Percentiles rank a stretch among this genome's conserved stretches.
Evolutionary conservation across 1,140 invertebrate species (phyloP).

Genomic region (Spodoptera litura): DNA sequence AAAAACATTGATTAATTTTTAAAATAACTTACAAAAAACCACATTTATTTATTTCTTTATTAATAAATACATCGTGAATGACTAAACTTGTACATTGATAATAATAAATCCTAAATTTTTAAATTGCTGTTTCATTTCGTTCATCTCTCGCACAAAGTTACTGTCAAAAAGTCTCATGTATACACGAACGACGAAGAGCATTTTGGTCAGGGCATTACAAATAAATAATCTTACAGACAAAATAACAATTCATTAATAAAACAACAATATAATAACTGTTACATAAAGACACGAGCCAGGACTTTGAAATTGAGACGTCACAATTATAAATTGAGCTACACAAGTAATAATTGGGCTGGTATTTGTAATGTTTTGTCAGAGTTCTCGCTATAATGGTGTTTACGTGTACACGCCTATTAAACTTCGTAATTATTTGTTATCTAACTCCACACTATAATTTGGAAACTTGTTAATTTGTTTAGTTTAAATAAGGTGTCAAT

Average conservation of each 20-base stretch:
- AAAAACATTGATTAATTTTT: slow-evolving; percentile 84
- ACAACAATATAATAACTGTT: background rate
- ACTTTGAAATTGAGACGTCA: slow-evolving; percentile 28
- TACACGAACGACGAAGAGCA: slow-evolving; percentile 15
- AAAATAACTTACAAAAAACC: slow-evolving; percentile 85
- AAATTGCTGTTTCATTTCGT: slow-evolving; percentile 53
- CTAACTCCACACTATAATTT: slow-evolving; percentile 5
- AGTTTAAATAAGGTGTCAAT: slow-evolving; percentile 17
- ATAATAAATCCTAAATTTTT: slow-evolving; percentile 67
- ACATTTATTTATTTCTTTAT: slow-evolving; percentile 77
- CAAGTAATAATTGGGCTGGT: background rate
- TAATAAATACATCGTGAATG: slow-evolving; percentile 76
- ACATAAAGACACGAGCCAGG: slow-evolving; percentile 20
- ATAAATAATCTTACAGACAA: slow-evolving; percentile 37
- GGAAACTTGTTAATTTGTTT: slow-evolving; percentile 6
- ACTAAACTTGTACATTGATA: slow-evolving; percentile 82
- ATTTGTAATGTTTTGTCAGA: slow-evolving; percentile 8
- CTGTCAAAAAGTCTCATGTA: background rate
- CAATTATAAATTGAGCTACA: background rate
- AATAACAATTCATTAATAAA: slow-evolving; percentile 38
- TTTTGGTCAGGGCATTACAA: slow-evolving; percentile 41
- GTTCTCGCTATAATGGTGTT: background rate
- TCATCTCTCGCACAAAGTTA: slow-evolving; percentile 8
- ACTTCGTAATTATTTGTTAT: slow-evolving; percentile 11
- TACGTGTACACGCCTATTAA: slow-evolving; percentile 9